A percentile compares a stretch with the other conserved stretches of the same genome.
Conservation (phyloP, 2,888 invertebrate species). For the Tribolium freemani region DNA sequence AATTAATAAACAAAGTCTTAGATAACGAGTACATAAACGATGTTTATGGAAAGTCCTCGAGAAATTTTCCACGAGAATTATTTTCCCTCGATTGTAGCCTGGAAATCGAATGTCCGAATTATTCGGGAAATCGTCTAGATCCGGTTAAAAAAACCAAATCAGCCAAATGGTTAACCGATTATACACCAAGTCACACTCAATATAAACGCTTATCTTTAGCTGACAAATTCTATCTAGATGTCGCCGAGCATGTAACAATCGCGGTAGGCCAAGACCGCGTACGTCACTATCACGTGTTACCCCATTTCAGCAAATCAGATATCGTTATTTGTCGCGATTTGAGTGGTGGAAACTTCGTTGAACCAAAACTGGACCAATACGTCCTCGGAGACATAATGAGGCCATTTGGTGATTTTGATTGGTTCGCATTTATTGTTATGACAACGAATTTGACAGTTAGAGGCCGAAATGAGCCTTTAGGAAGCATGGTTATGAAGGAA, state of each 20-base stretch:
- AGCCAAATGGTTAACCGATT: slow-evolving; percentile 74
- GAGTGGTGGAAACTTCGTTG: slow-evolving; percentile 68
- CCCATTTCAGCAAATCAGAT: slow-evolving; percentile 76
- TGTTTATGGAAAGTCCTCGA: slow-evolving; percentile 70
- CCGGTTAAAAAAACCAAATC: slow-evolving; percentile 69
- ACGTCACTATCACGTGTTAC: slow-evolving; percentile 74
- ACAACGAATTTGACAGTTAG: slow-evolving; percentile 75
- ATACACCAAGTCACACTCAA: slow-evolving; percentile 70
- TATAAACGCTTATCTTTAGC: slow-evolving; percentile 71
- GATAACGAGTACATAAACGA: slow-evolving; percentile 72
- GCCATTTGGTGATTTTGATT: slow-evolving; percentile 63
- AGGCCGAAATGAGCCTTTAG: slow-evolving; percentile 70
- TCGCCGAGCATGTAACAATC: slow-evolving; percentile 69
- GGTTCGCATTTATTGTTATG: slow-evolving; percentile 73
- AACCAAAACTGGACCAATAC: slow-evolving; percentile 69
- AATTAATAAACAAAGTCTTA: slow-evolving; percentile 74
- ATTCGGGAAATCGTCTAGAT: slow-evolving; percentile 71
- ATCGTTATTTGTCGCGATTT: slow-evolving; percentile 66
- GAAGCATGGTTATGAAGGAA: slow-evolving; percentile 74
- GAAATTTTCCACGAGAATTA: slow-evolving; percentile 70
- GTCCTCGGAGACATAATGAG: slow-evolving; percentile 69
- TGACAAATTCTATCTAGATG: slow-evolving; percentile 74
- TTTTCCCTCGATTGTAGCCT: slow-evolving; percentile 75
- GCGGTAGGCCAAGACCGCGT: slow-evolving; percentile 70
- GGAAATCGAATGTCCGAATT: slow-evolving; percentile 74